phyloP scores from a whole-genome alignment of 2,797 vertebrate genomes.

The Mus spretus region DNA sequence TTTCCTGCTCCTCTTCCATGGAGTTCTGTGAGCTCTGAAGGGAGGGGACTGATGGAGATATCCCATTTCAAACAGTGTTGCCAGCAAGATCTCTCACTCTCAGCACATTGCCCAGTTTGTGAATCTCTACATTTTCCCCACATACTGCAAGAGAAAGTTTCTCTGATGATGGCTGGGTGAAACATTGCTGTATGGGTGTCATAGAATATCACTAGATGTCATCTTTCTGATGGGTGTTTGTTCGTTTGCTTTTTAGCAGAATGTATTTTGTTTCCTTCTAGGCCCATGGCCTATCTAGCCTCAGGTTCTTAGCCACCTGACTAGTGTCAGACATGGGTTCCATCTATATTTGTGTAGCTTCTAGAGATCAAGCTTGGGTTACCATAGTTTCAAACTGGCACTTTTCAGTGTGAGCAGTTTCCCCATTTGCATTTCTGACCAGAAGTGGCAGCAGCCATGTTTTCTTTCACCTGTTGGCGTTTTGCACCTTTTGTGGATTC shows the following conservation, averaged over 20 bases:
- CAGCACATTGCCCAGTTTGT: not conserved
- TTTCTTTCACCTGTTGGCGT: not conserved
- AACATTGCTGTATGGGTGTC: not conserved
- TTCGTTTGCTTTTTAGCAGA: not conserved
- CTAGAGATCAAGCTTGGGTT: not conserved
- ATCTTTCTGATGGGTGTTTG: no score
- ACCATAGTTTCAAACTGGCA: not conserved
- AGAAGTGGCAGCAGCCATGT: not conserved
- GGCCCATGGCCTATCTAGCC: not conserved
- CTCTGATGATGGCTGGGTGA: not conserved
- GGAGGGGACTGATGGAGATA: not conserved
- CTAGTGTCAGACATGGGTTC: not conserved
- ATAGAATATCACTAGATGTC: no score
- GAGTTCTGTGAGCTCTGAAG: not conserved
- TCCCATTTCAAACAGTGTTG: not conserved
- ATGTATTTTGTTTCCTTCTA: no score
- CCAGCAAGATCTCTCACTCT: not conserved
- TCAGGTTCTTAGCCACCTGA: not conserved
- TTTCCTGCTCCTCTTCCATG: no score
- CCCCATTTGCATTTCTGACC: not conserved
- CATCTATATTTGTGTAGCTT: not conserved
- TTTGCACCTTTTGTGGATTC: not conserved
- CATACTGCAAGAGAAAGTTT: not conserved
- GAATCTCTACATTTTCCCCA: not conserved
- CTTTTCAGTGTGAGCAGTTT: not conserved